Percentiles rank a stretch among this genome's conserved stretches.
These are phyloP conservation scores for Spea hammondii DNA, from an alignment of 2,797 vertebrate species.

Conservation along the genomic window DNA sequence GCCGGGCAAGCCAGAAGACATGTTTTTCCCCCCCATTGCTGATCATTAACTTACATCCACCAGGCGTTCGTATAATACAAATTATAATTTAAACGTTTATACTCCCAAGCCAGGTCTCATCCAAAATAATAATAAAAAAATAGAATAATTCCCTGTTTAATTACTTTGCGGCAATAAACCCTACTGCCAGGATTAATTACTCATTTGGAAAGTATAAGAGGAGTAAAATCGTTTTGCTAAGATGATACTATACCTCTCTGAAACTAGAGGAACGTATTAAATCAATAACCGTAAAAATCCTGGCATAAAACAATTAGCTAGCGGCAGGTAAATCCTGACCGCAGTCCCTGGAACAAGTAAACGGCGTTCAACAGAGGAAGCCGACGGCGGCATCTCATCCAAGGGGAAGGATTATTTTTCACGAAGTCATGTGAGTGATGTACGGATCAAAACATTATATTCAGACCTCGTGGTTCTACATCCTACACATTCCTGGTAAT, in stretches of 20 bases:
- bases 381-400: background rate
- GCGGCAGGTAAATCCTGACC: constrained; percentile 24
- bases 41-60: too few species aligned
- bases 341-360: background rate
- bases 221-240: constrained; percentile 26
- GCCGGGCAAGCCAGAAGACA: too few species aligned
- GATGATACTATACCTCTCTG: constrained; percentile 9
- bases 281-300: constrained; percentile 46
- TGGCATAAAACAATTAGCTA: constrained; percentile 35
- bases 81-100: too few species aligned
- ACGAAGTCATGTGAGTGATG: background rate
- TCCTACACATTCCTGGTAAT: too few species aligned
- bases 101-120: too few species aligned
- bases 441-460: background rate
- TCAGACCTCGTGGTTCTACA: too few species aligned
- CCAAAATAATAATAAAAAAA: background rate
- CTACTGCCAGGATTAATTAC: constrained; percentile 40
- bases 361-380: background rate
- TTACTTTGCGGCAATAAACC: constrained; percentile 23
- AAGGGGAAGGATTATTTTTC: constrained; percentile 1
- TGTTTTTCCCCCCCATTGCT: too few species aligned
- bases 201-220: constrained; percentile 33
- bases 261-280: constrained; percentile 35
- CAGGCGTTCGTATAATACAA: too few species aligned
- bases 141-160: background rate